A percentile compares a stretch with the other conserved stretches of the same genome.
These are phyloP conservation scores for Sitodiplosis mosellana DNA, from an alignment of 1,140 invertebrate species.

Conservation along the genomic window DNA sequence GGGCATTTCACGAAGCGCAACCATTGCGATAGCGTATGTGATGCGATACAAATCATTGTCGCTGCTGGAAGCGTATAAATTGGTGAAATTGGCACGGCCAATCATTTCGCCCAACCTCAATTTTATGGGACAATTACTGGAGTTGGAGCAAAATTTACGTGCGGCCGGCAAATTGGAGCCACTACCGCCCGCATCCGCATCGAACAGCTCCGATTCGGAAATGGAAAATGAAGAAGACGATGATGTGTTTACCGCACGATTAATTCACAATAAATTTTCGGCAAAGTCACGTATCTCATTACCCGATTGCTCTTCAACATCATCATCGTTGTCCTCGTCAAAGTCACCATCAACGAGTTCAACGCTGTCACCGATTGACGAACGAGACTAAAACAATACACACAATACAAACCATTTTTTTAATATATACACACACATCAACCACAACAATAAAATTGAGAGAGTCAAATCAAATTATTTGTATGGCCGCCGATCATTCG, in stretches of 20 bases:
- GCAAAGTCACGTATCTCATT: not conserved
- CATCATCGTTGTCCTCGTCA: not conserved
- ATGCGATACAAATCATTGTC: constrained; percentile 74
- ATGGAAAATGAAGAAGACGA: constrained; percentile 1
- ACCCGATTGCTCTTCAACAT: not conserved
- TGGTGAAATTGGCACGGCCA: constrained; percentile 65
- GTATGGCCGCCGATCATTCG: no score
- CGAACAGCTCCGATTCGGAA: constrained; percentile 1
- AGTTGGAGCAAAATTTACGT: constrained; percentile 57
- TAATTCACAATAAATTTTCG: not conserved
- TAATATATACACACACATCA: not conserved
- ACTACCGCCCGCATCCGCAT: constrained; percentile 6
- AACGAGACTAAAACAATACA: not conserved
- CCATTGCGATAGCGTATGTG: constrained; percentile 85
- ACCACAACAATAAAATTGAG: not conserved
- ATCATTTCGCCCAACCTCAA: constrained; percentile 95
- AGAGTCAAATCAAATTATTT: not conserved
- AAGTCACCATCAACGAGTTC: not conserved
- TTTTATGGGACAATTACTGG: constrained; percentile 88
- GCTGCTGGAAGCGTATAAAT: constrained; percentile 79
- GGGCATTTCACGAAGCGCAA: constrained; percentile 84
- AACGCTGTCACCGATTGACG: not conserved
- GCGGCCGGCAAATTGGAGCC: constrained; percentile 25
- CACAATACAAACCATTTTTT: not conserved
- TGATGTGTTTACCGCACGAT: not conserved